Base-by-base conservation (phyloP, 2,797 vertebrate species). In the Gallinago stenura region DNA sequence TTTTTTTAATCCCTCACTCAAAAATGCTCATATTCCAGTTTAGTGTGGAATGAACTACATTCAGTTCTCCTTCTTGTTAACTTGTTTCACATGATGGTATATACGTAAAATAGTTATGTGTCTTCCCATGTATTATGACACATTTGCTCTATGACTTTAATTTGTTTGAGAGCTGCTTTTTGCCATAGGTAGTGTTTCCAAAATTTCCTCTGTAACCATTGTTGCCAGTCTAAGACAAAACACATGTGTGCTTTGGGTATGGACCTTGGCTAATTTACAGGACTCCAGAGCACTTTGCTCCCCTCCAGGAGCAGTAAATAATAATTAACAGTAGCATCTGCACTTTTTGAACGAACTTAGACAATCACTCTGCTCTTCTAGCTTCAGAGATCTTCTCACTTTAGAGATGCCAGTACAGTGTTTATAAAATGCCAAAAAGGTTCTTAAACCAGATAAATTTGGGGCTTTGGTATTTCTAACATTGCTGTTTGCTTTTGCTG, bases 221-320 rank as follows among this genome's bases (percentile, higher is more conserved):
- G 83, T 43, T 78, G 19, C 5, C 13, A 57, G 33, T 51, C 26
- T 3, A 22, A 17, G 33, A 37, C 11, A 61, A 61, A 22, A 10
- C 4, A 2, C 8, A 0, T 4, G 3, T 4, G 3, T 2, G 3
- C 33, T 53, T 50, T 65, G 22, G 31, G 31, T 70, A n/a, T 13
- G 31, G 46, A 81, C 62, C 72, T 43, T 88, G 65, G n/a, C 53
- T 90, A 3, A 75, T 79, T 45, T n/a, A 81, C 35, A 43, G n/a
- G 64, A 84, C 35, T 87, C 43, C 35, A 56, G 58, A 82, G 88
- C 28, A 87, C 90, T 96, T 95, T 95, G 89, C 35, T 83, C 87
- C 48, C 21, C 53, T 73, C 24, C 9, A 10, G 5, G 3, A 65
- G 19, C 45, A 18, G 11, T 60, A 89, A 76, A 75, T 85, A 84